phyloP scores from a whole-genome alignment of 2,888 invertebrate genomes.

The Pyrgus malvae region DNA sequence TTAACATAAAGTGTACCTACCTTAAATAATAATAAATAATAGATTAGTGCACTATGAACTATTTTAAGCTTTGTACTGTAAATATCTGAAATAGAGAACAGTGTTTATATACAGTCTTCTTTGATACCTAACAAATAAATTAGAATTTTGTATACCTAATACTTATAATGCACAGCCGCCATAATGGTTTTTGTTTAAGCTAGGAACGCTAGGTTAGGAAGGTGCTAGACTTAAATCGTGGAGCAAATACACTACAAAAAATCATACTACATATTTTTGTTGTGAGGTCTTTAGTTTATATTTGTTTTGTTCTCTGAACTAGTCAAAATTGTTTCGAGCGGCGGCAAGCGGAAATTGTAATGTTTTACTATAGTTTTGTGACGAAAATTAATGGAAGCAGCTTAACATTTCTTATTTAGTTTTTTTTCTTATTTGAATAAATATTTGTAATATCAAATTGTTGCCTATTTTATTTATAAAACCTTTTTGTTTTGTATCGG shows the following conservation, averaged over 20 bases:
- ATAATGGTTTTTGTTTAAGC: conserved; percentile 35
- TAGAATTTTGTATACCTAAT: conserved; percentile 70
- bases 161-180: conserved; percentile 41
- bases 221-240: conserved; percentile 57
- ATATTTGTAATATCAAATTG: conserved; percentile 74
- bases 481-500: no score
- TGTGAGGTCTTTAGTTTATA: conserved; percentile 32
- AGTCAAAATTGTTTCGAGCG: conserved; percentile 73
- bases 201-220: conserved; percentile 45
- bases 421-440: conserved; percentile 75
- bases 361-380: conserved; percentile 47
- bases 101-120: conserved; percentile 70
- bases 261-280: conserved; percentile 18
- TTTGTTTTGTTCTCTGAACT: conserved; percentile 57
- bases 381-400: conserved; percentile 55
- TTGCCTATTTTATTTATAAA: conserved; percentile 44
- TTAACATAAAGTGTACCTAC: conserved; percentile 30
- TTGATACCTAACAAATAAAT: conserved; percentile 64
- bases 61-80: conserved; percentile 71
- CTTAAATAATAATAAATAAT: conserved; percentile 34
- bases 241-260: conserved; percentile 29
- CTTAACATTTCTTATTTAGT: conserved; percentile 70
- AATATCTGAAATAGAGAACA: conserved; percentile 67
- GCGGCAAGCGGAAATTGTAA: conserved; percentile 49
- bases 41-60: conserved; percentile 58